Evolutionary conservation across 2,888 invertebrate genomes (phyloP).

Genomic region (Volucella inanis): DNA sequence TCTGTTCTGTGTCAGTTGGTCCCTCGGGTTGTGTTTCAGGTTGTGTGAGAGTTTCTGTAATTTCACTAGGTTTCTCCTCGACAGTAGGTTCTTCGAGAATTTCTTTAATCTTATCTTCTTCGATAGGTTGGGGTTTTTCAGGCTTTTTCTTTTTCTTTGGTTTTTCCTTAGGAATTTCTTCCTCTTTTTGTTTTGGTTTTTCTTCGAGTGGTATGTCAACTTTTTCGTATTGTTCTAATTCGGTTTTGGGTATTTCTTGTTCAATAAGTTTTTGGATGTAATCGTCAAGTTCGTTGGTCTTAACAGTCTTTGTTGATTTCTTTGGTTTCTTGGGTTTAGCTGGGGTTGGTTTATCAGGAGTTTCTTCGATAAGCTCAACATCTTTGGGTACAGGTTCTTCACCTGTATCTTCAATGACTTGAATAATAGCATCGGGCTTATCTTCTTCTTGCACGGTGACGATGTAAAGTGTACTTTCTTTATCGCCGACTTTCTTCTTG

Average conservation of each 20-base stretch:
- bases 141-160: slow-evolving; percentile 71
- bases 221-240: slow-evolving; percentile 83
- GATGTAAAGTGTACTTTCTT: slow-evolving; percentile 79
- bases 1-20: slow-evolving; percentile 83
- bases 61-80: slow-evolving; percentile 72
- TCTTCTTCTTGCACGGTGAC: slow-evolving; percentile 80
- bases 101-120: slow-evolving; percentile 74
- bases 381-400: slow-evolving; percentile 67
- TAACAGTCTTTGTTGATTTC: slow-evolving; percentile 79
- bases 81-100: slow-evolving; percentile 75
- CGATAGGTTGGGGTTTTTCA: slow-evolving; percentile 72
- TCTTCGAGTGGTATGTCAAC: slow-evolving; percentile 79
- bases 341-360: slow-evolving; percentile 51
- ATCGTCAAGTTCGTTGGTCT: slow-evolving; percentile 79
- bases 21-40: slow-evolving; percentile 77
- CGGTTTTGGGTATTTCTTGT: slow-evolving; percentile 80
- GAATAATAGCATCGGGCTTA: slow-evolving; percentile 78
- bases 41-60: slow-evolving; percentile 77
- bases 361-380: slow-evolving; percentile 56
- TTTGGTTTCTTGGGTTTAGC: slow-evolving; percentile 79
- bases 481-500: slow-evolving; percentile 79
- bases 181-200: slow-evolving; percentile 76
- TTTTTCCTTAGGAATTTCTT: slow-evolving; percentile 77
- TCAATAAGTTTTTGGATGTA: slow-evolving; percentile 79
- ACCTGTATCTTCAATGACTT: slow-evolving; percentile 78